phyloP scores from a whole-genome alignment of 2,797 vertebrate genomes.

The Hydrophis major region DNA sequence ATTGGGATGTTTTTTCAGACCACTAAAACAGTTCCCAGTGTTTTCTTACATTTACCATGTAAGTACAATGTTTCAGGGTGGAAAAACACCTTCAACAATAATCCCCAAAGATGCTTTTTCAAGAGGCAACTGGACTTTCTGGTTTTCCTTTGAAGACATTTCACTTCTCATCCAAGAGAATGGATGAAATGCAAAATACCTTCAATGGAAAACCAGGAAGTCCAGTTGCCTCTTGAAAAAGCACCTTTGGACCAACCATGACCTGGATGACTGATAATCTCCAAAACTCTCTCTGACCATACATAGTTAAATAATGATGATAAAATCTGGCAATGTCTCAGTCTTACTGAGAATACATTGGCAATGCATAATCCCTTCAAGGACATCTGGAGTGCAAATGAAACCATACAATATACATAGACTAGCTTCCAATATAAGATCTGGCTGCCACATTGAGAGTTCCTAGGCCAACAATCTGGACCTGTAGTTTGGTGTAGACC shows the following conservation, averaged over 20 bases:
- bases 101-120: too few species aligned
- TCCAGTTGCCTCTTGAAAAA: too few species aligned
- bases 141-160: too few species aligned
- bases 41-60: background rate
- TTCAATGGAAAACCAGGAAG: too few species aligned
- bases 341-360: background rate
- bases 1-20: background rate
- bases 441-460: background rate
- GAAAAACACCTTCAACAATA: background rate
- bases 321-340: background rate
- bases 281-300: background rate
- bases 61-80: background rate
- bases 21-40: background rate
- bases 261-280: too few species aligned
- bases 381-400: background rate
- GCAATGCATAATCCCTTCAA: background rate
- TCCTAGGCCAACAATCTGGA: background rate
- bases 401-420: background rate
- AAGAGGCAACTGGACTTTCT: too few species aligned
- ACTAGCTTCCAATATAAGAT: background rate
- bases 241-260: too few species aligned
- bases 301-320: background rate
- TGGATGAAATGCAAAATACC: too few species aligned
- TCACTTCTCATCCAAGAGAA: too few species aligned
- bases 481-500: background rate